Base-by-base conservation (phyloP, 2,113 vertebrate genomes). In the Desmodus rotundus region DNA sequence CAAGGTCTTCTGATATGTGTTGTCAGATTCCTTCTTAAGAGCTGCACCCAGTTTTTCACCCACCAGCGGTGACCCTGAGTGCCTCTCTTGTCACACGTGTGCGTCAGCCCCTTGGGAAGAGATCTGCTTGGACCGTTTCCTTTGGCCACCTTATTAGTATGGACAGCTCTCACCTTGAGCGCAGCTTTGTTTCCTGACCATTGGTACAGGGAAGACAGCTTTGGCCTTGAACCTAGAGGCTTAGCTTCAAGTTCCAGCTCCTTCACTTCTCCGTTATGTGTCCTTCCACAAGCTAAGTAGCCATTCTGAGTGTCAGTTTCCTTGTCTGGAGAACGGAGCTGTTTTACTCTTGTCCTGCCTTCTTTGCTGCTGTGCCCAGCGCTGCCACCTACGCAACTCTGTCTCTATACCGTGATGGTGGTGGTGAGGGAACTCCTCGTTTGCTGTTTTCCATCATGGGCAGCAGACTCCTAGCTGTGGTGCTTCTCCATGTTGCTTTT, bases 1-100 rank as follows among this genome's bases (percentile, higher is more conserved):
- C 20, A 4, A 3, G 16, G 22, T 78, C 43, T 67, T 77, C 47
- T 13, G 14, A 28, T 73, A 3, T 7, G 20, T 61, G 43, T 54
- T 87, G 50, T 94, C 61, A 65, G 2, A 24, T 68, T 76, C 61
- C 65, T 45, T 88, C 81, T 26, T 11, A 72, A 81, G 33, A 26
- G 3, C 19, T 9, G 14, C 10, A 2, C 28, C 36, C 67, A 1
- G 19, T n/a, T 54, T 47, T 58, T 4, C 20, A 28, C 24, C 78
- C 13, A 28, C 38, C 2, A 13, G 45, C 47, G 41, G 41, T 54
- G 56, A 15, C 33, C 5, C 16, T 3, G 15, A 63, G 36, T 50
- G 28, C 41, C 26, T 73, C 41, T 73, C 70, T 52, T 28, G 24
- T n/a, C 87, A 74, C 70, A 17, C 14, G 6, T 24, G 22, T 5